phyloP scores from a whole-genome alignment of 2,888 invertebrate species.

The Tanypteryx hageni region DNA sequence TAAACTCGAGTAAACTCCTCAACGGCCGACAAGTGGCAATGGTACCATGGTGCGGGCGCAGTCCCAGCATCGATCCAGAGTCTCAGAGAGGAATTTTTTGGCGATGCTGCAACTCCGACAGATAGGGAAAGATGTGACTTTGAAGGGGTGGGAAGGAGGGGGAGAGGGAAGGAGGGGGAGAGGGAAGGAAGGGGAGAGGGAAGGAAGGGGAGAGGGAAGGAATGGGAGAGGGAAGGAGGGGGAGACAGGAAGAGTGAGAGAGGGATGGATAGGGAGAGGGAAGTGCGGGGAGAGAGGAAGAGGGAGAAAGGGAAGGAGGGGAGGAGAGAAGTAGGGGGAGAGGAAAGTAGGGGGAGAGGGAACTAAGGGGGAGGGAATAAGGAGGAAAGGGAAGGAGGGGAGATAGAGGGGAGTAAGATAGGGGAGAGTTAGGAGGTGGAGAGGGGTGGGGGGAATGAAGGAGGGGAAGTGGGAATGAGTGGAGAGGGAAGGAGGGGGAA shows the following conservation, averaged over 20 bases:
- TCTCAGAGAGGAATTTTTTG: constrained; percentile 43
- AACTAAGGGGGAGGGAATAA: too few relatives aligned
- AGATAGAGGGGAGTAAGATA: background rate
- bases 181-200: background rate
- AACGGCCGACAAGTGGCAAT: constrained; percentile 32
- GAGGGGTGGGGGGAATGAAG: background rate
- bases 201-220: background rate
- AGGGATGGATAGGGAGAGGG: background rate
- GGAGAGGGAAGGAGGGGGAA: background rate
- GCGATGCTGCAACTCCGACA: constrained; percentile 60
- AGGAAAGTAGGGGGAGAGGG: too few relatives aligned
- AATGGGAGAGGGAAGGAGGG: background rate
- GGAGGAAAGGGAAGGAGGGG: too few relatives aligned
- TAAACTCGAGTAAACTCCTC: constrained; percentile 34
- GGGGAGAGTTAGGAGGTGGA: background rate
- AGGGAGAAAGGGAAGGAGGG: too few relatives aligned
- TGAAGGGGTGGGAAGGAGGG: background rate
- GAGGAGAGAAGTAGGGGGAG: too few relatives aligned
- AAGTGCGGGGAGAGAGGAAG: background rate
- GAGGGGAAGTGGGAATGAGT: background rate
- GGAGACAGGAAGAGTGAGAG: background rate
- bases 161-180: background rate
- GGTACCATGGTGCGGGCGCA: constrained; percentile 20
- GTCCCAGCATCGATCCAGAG: constrained; percentile 45
- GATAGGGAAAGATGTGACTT: constrained; percentile 16